Evolutionary conservation across 2,113 vertebrate genomes (phyloP).

Genomic region (Petroica traversi): DNA sequence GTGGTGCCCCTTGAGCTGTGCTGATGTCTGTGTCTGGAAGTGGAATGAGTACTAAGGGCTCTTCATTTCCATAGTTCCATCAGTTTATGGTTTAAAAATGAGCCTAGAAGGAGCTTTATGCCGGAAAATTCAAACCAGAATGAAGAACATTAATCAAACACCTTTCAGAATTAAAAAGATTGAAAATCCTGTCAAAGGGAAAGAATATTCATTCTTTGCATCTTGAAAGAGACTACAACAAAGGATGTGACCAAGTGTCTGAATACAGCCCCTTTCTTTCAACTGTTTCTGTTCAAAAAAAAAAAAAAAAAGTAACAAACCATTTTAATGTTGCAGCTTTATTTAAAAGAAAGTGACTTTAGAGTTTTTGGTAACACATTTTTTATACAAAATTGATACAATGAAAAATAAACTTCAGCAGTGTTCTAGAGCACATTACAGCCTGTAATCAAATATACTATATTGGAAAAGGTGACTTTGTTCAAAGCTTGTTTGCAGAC

Average conservation of each 20-base stretch:
- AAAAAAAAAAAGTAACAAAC: background rate
- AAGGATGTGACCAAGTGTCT: background rate
- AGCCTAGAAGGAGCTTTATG: background rate
- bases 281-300: background rate
- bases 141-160: background rate
- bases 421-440: background rate
- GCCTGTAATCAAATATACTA: background rate
- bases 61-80: background rate
- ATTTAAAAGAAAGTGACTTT: conserved; percentile 27
- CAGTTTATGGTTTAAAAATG: background rate
- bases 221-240: background rate
- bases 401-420: conserved; percentile 1
- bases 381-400: background rate
- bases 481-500: background rate
- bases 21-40: conserved; percentile 82
- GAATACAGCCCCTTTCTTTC: background rate
- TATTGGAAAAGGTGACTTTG: background rate
- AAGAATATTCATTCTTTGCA: background rate
- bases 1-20: conserved; percentile 78
- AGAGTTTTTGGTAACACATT: background rate
- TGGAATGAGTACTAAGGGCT: conserved; percentile 70
- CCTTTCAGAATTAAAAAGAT: background rate
- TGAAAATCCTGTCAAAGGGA: background rate
- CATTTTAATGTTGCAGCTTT: conserved; percentile 14
- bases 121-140: background rate